Conservation (phyloP, 2,113 vertebrate genomes). For the Muntiacus muntjak region DNA sequence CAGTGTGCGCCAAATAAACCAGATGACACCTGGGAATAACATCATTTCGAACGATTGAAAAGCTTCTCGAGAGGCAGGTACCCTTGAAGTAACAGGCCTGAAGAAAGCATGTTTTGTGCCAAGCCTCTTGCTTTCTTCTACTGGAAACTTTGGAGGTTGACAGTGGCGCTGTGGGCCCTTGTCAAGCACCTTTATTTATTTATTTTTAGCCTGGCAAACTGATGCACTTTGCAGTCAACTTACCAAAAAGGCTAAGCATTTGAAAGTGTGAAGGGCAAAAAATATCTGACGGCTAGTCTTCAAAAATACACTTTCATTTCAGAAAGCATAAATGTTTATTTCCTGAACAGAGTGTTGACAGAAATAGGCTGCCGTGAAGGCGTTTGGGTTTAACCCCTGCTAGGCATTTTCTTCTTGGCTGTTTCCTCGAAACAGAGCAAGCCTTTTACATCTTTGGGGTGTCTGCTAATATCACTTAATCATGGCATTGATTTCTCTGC, state of each 20-base stretch:
- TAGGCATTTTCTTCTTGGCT: slow-evolving; percentile 76
- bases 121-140: slow-evolving; percentile 74
- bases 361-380: slow-evolving; percentile 86
- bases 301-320: slow-evolving; percentile 88
- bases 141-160: slow-evolving; percentile 71
- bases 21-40: slow-evolving; percentile 72
- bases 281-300: slow-evolving; percentile 87
- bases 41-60: slow-evolving; percentile 74
- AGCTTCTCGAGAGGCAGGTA: slow-evolving; percentile 79
- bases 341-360: slow-evolving; percentile 83
- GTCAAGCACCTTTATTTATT: slow-evolving; percentile 69
- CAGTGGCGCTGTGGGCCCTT: slow-evolving; percentile 79
- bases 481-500: slow-evolving; percentile 72
- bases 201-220: slow-evolving; percentile 74
- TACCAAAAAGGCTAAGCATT: slow-evolving; percentile 88
- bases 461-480: slow-evolving; percentile 74
- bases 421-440: slow-evolving; percentile 57
- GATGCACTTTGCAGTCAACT: slow-evolving; percentile 85
- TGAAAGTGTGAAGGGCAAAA: slow-evolving; percentile 90
- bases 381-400: slow-evolving; percentile 87
- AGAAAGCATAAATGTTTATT: slow-evolving; percentile 87
- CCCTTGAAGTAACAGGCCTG: slow-evolving; percentile 78
- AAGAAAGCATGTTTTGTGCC: slow-evolving; percentile 80
- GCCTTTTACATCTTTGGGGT: slow-evolving; percentile 65
- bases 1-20: slow-evolving; percentile 71